phyloP scores from a whole-genome alignment of 2,113 vertebrate genomes.

The Lucifuga dentata region DNA sequence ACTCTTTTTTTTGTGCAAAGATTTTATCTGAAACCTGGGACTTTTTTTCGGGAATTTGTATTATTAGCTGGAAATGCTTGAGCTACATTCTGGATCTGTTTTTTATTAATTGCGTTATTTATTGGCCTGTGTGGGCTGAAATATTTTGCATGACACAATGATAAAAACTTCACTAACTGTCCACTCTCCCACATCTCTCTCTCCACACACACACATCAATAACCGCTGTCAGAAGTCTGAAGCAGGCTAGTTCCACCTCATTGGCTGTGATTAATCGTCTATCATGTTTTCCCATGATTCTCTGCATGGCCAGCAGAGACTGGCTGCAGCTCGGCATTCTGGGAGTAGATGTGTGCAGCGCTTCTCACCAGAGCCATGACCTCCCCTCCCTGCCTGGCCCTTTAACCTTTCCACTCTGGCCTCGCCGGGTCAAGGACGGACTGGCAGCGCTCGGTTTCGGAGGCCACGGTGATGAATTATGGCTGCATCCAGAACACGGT shows the following conservation, averaged over 20 bases:
- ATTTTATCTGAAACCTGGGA: too few relatives aligned
- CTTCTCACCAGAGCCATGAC: conserved; percentile 65
- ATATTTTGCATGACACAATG: too few relatives aligned
- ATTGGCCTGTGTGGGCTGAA: too few relatives aligned
- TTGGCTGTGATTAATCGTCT: conserved; percentile 81
- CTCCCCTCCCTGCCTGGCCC: conserved; percentile 40
- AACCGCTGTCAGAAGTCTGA: conserved; percentile 53
- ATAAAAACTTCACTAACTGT: conserved; percentile 6
- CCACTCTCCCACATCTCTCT: conserved; percentile 4
- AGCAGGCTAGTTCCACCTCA: conserved; percentile 77
- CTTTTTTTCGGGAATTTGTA: too few relatives aligned
- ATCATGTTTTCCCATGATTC: conserved; percentile 77
- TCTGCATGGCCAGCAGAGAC: conserved; percentile 68
- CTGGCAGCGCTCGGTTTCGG: conserved; percentile 27
- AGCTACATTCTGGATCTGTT: too few relatives aligned
- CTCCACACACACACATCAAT: conserved; percentile 60
- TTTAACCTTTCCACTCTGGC: conserved; percentile 68
- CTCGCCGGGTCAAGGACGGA: conserved; percentile 32
- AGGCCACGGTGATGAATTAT: conserved; percentile 57
- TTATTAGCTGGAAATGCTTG: too few relatives aligned
- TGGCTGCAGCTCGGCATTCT: conserved; percentile 74
- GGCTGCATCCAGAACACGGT: conserved; percentile 29
- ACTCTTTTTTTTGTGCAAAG: too few relatives aligned
- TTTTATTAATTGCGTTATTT: too few relatives aligned
- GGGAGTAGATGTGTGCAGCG: conserved; percentile 52